Conservation (phyloP, 2,797 vertebrate genomes). For the Capromys pilorides region DNA sequence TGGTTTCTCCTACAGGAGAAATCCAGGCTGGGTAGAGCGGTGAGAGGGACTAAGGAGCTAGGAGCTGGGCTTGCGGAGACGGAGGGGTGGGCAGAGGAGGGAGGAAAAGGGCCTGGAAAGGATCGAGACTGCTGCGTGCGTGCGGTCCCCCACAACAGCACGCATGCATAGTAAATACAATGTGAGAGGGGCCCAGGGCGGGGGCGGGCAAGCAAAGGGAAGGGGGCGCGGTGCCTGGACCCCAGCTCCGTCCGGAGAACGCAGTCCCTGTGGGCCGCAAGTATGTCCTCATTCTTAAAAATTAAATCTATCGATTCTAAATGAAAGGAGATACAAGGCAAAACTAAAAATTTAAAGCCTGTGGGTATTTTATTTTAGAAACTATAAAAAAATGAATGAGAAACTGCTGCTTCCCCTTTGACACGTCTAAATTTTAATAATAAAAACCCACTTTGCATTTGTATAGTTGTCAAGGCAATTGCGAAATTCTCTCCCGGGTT, state of each 20-base stretch:
- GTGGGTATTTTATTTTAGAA: slow-evolving; percentile 29
- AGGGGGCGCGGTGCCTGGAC: neutral
- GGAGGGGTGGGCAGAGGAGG: neutral
- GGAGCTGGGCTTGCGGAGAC: neutral
- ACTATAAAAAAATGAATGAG: neutral
- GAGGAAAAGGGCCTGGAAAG: neutral
- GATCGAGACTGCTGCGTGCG: rapidly evolving
- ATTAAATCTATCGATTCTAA: neutral
- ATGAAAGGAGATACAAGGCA: neutral
- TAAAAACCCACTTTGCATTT: slow-evolving; percentile 38
- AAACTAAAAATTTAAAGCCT: neutral
- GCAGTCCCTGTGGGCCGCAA: neutral
- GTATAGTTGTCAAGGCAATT: slow-evolving; percentile 51
- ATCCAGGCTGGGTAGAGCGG: neutral
- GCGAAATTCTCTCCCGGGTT: neutral
- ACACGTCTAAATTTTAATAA: slow-evolving; percentile 38
- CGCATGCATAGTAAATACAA: neutral
- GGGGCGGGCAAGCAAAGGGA: neutral
- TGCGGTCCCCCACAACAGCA: neutral
- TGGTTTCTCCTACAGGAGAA: neutral
- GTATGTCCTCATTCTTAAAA: neutral
- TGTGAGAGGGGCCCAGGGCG: neutral
- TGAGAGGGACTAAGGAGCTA: neutral
- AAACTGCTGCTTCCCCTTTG: neutral
- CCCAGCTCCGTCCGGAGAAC: neutral